These are phyloP conservation scores for Atherinomorus stipes DNA, from an alignment of 2,113 vertebrate genomes.

Conservation along the genomic window DNA sequence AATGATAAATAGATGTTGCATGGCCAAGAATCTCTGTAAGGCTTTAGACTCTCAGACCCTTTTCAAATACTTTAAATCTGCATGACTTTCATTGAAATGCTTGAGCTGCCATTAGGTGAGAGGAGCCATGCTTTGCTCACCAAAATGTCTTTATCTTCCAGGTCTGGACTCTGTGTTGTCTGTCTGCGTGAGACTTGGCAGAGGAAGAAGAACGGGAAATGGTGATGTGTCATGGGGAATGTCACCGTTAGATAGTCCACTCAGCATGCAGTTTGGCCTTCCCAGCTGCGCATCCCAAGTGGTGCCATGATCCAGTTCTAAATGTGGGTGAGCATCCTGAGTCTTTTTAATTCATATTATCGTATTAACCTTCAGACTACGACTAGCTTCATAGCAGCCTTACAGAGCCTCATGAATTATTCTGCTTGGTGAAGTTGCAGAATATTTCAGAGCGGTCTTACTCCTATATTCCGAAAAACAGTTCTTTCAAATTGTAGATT, in stretches of 20 bases:
- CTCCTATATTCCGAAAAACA: not conserved
- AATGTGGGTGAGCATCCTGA: constrained; percentile 87
- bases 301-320: constrained; percentile 92
- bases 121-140: constrained; percentile 11
- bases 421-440: not conserved
- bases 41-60: constrained; percentile 29
- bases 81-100: constrained; percentile 24
- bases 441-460: not conserved
- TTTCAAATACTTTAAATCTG: constrained; percentile 30
- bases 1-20: constrained; percentile 47
- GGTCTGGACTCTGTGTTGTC: constrained; percentile 35
- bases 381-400: not conserved
- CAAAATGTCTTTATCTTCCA: constrained; percentile 33
- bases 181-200: constrained; percentile 19
- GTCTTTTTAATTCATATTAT: not conserved
- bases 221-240: constrained; percentile 55
- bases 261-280: constrained; percentile 72
- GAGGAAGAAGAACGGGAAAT: constrained; percentile 25
- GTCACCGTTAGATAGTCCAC: constrained; percentile 41
- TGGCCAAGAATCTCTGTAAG: constrained; percentile 10
- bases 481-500: too few relatives aligned
- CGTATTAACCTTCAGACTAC: not conserved
- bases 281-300: constrained; percentile 83
- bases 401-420: too few relatives aligned
- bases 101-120: constrained; percentile 1